Percentiles rank a stretch among this genome's conserved stretches.
phyloP scores from a whole-genome alignment of 2,113 vertebrate species.

The Rostratula benghalensis region DNA sequence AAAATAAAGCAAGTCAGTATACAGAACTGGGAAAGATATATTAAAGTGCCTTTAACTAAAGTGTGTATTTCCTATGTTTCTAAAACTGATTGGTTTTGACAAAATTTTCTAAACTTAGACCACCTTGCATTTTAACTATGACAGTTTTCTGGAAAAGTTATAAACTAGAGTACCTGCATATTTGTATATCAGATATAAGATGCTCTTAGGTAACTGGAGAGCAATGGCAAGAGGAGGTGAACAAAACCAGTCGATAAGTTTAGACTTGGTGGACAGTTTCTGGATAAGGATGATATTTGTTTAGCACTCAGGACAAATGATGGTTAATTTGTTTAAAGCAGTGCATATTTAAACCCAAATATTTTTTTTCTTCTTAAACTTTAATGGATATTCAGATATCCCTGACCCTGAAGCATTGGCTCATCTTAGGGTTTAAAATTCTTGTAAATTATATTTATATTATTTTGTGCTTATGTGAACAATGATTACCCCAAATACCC shows the following conservation, averaged over 20 bases:
- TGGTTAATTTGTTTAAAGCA: background rate
- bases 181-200: background rate
- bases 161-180: background rate
- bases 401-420: background rate
- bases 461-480: background rate
- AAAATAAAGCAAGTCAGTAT: background rate
- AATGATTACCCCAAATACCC: background rate
- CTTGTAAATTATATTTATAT: background rate
- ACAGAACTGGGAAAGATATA: background rate
- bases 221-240: background rate
- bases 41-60: background rate
- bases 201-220: background rate
- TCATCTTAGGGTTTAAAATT: background rate
- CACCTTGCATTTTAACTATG: background rate
- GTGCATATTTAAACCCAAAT: accelerated
- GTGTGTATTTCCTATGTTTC: background rate
- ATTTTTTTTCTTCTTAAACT: background rate
- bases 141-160: background rate
- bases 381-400: background rate
- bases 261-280: background rate
- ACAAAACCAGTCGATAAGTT: background rate
- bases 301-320: background rate
- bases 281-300: background rate
- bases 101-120: background rate
- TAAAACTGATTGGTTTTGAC: background rate